Percentiles rank a stretch among this genome's conserved stretches.
These are phyloP conservation scores for Napeogenes sylphis DNA, from an alignment of 2,888 invertebrate genomes.

Conservation along the genomic window DNA sequence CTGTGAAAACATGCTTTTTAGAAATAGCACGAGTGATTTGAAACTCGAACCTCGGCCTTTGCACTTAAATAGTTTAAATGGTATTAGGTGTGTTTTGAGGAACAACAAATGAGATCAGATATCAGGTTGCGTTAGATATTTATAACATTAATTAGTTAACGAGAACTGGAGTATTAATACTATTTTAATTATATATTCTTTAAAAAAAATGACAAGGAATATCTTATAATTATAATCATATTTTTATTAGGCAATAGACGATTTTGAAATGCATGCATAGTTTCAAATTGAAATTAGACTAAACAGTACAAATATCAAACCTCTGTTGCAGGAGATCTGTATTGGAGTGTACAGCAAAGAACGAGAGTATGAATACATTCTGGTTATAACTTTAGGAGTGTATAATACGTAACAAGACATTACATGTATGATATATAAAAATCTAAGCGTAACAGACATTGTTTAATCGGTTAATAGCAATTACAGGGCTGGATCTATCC, in stretches of 20 bases:
- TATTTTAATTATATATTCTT: neutral
- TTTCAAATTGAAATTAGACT: too few species aligned
- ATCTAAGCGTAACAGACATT: slow-evolving; percentile 40
- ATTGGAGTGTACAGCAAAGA: too few species aligned
- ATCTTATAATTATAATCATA: too few species aligned
- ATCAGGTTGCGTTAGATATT: slow-evolving; percentile 41
- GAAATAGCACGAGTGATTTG: slow-evolving; percentile 66
- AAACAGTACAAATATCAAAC: too few species aligned
- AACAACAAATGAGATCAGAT: slow-evolving; percentile 55
- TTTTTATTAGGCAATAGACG: too few species aligned
- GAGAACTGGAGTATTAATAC: too few species aligned
- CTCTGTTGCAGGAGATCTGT: too few species aligned
- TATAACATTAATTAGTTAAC: neutral
- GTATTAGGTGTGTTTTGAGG: slow-evolving; percentile 68
- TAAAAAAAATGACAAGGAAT: too few species aligned
- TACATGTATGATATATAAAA: slow-evolving; percentile 20
- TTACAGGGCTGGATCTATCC: slow-evolving; percentile 50
- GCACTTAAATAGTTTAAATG: slow-evolving; percentile 70
- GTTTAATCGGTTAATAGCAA: slow-evolving; percentile 61
- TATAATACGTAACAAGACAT: too few species aligned
- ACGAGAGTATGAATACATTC: too few species aligned
- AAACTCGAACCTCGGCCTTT: slow-evolving; percentile 65
- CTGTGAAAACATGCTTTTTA: slow-evolving; percentile 74
- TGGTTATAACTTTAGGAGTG: too few species aligned
- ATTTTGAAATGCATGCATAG: too few species aligned